phyloP scores from a whole-genome alignment of 30 jellyfish, hydroid and myxozoan species.

The Hydractinia echinata region DNA sequence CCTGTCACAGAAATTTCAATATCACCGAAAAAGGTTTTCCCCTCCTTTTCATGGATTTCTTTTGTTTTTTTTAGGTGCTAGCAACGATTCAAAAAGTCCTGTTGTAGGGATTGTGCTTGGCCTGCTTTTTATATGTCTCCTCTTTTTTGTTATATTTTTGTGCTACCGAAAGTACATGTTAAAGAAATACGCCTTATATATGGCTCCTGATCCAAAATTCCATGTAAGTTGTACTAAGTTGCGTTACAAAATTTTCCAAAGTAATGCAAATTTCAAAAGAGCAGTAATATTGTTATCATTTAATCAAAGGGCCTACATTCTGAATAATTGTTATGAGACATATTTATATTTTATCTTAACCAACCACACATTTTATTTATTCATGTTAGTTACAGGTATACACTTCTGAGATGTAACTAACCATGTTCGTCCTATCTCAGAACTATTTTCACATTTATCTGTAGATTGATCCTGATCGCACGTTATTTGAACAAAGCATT shows the following conservation, averaged over 20 bases:
- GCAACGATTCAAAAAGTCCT: background rate
- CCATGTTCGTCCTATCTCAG: background rate
- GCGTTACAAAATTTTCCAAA: no score
- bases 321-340: no score
- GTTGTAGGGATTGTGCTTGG: conserved; percentile 22
- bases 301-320: no score
- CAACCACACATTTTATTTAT: no score
- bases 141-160: conserved; percentile 29
- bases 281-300: no score
- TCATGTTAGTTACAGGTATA: no score
- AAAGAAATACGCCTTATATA: conserved; percentile 66
- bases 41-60: no score
- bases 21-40: no score
- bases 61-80: no score
- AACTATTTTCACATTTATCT: background rate
- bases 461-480: conserved; percentile 85
- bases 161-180: conserved; percentile 52
- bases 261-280: no score
- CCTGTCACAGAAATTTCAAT: no score
- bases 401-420: background rate
- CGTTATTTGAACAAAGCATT: conserved; percentile 88
- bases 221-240: conserved; percentile 29
- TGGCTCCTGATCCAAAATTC: conserved; percentile 70
- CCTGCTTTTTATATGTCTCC: conserved; percentile 19
- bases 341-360: no score